Evolutionary conservation across 1,140 invertebrate genomes (phyloP).

Genomic region (Argopecten irradians): DNA sequence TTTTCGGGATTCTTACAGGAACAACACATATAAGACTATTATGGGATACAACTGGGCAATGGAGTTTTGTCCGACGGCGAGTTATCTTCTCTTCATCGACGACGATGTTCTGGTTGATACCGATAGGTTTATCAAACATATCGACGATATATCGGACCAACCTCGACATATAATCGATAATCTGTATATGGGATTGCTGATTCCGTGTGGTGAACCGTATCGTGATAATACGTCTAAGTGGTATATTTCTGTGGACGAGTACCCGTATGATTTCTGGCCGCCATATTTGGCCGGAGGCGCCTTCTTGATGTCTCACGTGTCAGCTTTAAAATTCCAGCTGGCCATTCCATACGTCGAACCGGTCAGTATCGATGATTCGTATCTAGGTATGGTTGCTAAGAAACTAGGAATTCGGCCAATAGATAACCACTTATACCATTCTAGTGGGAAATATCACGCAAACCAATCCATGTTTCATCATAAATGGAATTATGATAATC

Average conservation of each 20-base stretch:
- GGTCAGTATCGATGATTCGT: conserved; percentile 33
- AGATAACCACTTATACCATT: background rate
- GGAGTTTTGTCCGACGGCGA: conserved; percentile 45
- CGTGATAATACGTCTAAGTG: conserved; percentile 26
- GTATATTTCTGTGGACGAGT: conserved; percentile 18
- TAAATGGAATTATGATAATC: background rate
- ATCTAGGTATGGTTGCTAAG: conserved; percentile 33
- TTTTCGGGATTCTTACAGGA: conserved; percentile 56
- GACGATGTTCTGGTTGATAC: conserved; percentile 61
- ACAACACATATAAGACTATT: conserved; percentile 56
- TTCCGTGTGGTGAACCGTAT: background rate
- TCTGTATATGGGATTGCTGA: background rate
- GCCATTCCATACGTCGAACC: conserved; percentile 27
- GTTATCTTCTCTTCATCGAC: conserved; percentile 53
- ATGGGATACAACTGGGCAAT: conserved; percentile 60
- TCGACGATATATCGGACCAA: background rate
- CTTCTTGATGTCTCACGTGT: background rate
- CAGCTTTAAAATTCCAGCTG: background rate
- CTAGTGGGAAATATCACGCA: background rate
- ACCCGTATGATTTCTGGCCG: conserved; percentile 26
- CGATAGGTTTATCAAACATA: conserved; percentile 33
- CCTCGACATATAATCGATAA: background rate
- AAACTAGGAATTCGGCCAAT: conserved; percentile 27
- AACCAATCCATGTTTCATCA: background rate
- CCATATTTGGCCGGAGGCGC: conserved; percentile 33